Base-by-base conservation (phyloP, 2,797 vertebrate genomes). In the Urophycis tenuis region DNA sequence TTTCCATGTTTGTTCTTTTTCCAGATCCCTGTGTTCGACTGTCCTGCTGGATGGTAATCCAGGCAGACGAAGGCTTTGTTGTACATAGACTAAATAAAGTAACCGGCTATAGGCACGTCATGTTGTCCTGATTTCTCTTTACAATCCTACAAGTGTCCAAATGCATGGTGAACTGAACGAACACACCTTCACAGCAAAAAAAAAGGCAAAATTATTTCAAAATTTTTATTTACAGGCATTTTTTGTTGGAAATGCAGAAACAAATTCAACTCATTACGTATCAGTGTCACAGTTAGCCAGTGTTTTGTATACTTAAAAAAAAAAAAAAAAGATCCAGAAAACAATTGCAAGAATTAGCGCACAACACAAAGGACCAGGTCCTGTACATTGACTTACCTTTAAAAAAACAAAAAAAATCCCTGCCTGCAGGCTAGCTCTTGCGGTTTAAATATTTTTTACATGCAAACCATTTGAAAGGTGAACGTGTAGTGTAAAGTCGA, bases 371-470 rank as follows among this genome's bases (percentile, higher is more conserved):
- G 78, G 81, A 92, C 93, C 92, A 94, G 93, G 95, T 94, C 94
- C 92, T 96, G 94, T 93, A 95, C 90, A 91, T 85, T 83, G 82
- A 85, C 86, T 78, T 87, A 85, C 83, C 89, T 84, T 81, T 88
- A 84, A 82, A 90, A 94, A 86, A 94, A 95, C 81, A 87, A 84
- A 82, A 90, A 94, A 86, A 94, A 95, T 95, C 93, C 95, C 94
- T 94, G 94, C 95, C 94, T 94, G 95, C 95, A 93, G 95, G 95
- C 94, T 94, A 95, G 93, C 93, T 87, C 64, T 41, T 67, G 35
- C 84, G 81, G 79, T 82, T 88, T 86, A 69, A 84, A 81, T 75
- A 77, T 82, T 76, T 76, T 83, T 75, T 69, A 86, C 88, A 91
- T 90, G 92, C 89, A 89, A 84, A 88, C 71, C 85, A 81, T 82